phyloP scores from a whole-genome alignment of 2,888 invertebrate genomes.

The Drosophila demipolita region DNA sequence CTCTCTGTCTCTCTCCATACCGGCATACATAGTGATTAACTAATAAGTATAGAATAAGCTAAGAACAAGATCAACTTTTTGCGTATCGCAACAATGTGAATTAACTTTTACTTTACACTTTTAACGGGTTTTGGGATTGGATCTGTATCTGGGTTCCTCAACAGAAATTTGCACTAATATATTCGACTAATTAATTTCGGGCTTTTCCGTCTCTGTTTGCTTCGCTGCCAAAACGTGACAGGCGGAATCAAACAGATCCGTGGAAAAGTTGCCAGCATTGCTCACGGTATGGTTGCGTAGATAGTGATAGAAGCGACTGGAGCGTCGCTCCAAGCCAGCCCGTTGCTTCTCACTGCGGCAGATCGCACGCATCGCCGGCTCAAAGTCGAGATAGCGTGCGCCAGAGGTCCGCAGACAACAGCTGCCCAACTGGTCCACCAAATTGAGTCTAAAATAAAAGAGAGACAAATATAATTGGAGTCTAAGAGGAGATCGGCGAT shows the following conservation, averaged over 20 bases:
- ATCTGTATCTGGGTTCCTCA: neutral
- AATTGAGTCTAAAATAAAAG: constrained; percentile 85
- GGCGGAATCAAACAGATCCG: constrained; percentile 86
- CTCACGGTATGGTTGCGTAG: constrained; percentile 86
- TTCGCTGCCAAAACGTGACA: constrained; percentile 74
- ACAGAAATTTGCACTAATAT: constrained; percentile 41
- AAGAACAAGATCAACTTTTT: constrained; percentile 52
- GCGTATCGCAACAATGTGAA: constrained; percentile 51
- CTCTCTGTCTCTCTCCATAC: constrained; percentile 1
- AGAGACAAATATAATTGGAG: neutral
- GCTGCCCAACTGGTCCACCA: constrained; percentile 85
- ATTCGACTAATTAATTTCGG: constrained; percentile 33
- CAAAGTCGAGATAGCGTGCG: constrained; percentile 88
- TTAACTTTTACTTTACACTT: constrained; percentile 18
- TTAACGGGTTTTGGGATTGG: neutral
- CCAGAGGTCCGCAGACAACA: constrained; percentile 86
- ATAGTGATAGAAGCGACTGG: constrained; percentile 92
- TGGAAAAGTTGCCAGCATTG: constrained; percentile 85
- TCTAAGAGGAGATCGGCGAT: accelerated
- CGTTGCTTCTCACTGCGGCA: constrained; percentile 89
- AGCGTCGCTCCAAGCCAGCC: constrained; percentile 87
- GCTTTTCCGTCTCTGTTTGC: neutral
- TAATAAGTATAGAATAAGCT: constrained; percentile 32
- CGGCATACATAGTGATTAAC: constrained; percentile 33
- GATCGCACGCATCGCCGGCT: constrained; percentile 89